phyloP scores from a whole-genome alignment of 1,140 invertebrate genomes.

The Harpegnathos saltator region DNA sequence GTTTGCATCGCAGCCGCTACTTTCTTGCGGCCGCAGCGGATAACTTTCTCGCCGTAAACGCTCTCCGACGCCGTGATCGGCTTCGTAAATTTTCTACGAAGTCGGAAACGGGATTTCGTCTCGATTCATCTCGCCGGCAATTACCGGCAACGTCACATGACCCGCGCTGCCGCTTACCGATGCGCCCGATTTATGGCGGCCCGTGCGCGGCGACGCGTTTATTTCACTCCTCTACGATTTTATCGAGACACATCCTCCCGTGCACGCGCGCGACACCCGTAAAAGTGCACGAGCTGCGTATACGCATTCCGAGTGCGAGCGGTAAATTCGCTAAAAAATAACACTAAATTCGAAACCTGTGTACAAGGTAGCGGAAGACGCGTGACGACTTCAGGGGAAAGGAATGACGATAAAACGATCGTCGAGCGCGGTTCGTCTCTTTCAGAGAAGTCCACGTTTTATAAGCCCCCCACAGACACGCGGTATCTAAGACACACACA shows the following conservation, averaged over 20 bases:
- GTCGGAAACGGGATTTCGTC: slow-evolving; percentile 75
- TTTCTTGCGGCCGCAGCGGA: slow-evolving; percentile 69
- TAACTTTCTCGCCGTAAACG: slow-evolving; percentile 79
- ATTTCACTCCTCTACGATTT: slow-evolving; percentile 64
- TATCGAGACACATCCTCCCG: slow-evolving; percentile 38
- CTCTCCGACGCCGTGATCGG: slow-evolving; percentile 33
- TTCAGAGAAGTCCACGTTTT: too few relatives aligned
- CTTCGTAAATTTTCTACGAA: slow-evolving; percentile 76
- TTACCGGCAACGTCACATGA: slow-evolving; percentile 74
- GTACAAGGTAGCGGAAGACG: too few relatives aligned
- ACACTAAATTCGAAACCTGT: too few relatives aligned
- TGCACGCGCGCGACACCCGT: not conserved
- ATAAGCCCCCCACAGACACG: too few relatives aligned
- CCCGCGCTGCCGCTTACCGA: slow-evolving; percentile 68
- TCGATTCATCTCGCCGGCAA: slow-evolving; percentile 76
- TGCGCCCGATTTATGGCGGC: slow-evolving; percentile 70
- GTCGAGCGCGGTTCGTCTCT: too few relatives aligned
- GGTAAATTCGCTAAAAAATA: too few relatives aligned
- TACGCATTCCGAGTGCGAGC: not conserved
- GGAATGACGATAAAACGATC: too few relatives aligned
- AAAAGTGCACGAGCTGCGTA: not conserved
- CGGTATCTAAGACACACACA: too few relatives aligned
- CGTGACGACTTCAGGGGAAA: too few relatives aligned
- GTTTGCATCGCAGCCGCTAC: slow-evolving; percentile 67
- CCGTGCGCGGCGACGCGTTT: slow-evolving; percentile 60